Evolutionary conservation across 2,888 invertebrate species (phyloP), one percentile per base, ranked within the genome.

Genomic region (Ophion obscuratus): DNA sequence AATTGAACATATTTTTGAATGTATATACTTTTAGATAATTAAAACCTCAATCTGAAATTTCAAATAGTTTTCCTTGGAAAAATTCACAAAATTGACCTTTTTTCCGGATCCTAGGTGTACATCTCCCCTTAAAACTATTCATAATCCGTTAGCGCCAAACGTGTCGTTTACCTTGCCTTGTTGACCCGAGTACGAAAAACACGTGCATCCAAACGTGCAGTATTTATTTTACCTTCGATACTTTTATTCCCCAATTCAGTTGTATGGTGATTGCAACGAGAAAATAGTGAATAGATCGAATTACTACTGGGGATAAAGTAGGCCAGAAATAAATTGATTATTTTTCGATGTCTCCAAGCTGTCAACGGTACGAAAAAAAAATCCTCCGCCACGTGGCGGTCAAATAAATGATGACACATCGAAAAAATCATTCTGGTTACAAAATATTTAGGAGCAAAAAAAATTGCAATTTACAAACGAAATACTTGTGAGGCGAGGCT

Each of bases 91-190:
- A 31, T 4, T 31, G 31, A 31, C 3, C 4, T 31, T 31, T 31
- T 31, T 31, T 31, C 31, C 31, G 31, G 4, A 3, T 31, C 1
- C 24, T 24, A 24, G 31, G 0, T 31, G 31, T 31, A 31, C 2
- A 24, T 24, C 24, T 24, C 24, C 1, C 24, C 24, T 24, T 24
- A 24, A 24, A 24, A 31, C 31, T 31, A 31, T 3, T 3, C 31
- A 31, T 4, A 31, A 31, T 31, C 31, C 31, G 31, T 31, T 4
- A 4, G 31, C 9, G 40, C 40, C 53, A 5, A 24, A 64, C 5
- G 53, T 24, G 17, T 64, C 59, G 7, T 61, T 11, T 24, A 83
- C 68, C 78, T 83, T 83, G 78, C n/a, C 77, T 61, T 31, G n/a
- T n/a, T 57, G 59, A 79, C 57, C 53, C 61, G 44, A 17, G 68